Conservation (phyloP, 2,113 vertebrate genomes). For the Gymnarchus niloticus region DNA sequence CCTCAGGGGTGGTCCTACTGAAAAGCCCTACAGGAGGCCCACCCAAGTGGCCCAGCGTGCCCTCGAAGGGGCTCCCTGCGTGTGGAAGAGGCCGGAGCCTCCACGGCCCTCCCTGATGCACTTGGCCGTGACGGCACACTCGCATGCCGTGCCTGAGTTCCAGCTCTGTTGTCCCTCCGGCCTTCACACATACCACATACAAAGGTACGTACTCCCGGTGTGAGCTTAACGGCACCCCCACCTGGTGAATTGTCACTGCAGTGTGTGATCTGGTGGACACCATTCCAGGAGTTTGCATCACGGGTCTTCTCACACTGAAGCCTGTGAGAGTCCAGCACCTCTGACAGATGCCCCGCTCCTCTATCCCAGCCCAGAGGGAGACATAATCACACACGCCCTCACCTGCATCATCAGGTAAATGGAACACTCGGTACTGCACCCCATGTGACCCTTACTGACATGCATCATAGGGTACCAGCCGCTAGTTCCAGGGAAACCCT, state of each 20-base stretch:
- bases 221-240: neutral
- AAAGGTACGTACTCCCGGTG: slow-evolving; percentile 53
- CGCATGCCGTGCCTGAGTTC: slow-evolving; percentile 65
- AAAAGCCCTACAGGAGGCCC: slow-evolving; percentile 24
- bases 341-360: neutral
- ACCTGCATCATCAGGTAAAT: slow-evolving; percentile 67
- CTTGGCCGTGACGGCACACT: slow-evolving; percentile 70
- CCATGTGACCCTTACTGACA: neutral
- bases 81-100: slow-evolving; percentile 55
- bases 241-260: neutral
- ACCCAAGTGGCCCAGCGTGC: slow-evolving; percentile 43
- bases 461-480: neutral
- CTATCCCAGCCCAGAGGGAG: slow-evolving; percentile 47
- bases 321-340: neutral
- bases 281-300: slow-evolving; percentile 31
- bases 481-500: neutral
- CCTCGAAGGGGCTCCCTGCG: slow-evolving; percentile 30
- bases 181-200: slow-evolving; percentile 58
- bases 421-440: neutral
- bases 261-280: neutral
- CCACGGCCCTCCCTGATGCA: slow-evolving; percentile 67
- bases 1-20: slow-evolving; percentile 3
- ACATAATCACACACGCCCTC: slow-evolving; percentile 60
- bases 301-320: neutral
- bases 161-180: slow-evolving; percentile 57